Percentiles rank a stretch among this genome's conserved stretches.
phyloP scores from a whole-genome alignment of 1,140 invertebrate genomes.

The Yoshiicerus persimilis region DNA sequence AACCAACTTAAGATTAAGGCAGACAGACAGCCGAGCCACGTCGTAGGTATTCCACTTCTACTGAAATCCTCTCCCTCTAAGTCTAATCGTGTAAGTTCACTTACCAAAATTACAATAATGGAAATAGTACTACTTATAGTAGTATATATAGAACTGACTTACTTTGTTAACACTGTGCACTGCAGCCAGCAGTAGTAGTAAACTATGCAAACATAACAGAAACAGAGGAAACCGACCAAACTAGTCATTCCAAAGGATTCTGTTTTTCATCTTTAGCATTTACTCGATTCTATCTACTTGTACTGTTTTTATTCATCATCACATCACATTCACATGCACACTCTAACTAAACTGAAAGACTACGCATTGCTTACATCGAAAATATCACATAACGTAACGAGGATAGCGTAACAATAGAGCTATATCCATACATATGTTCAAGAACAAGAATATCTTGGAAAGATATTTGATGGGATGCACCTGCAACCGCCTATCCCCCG shows the following conservation, averaged over 20 bases:
- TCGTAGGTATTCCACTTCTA: not conserved
- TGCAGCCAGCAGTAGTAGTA: too few relatives aligned
- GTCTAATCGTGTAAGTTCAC: not conserved
- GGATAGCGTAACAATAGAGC: not conserved
- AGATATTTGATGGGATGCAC: constrained; percentile 13
- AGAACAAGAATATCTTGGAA: too few relatives aligned
- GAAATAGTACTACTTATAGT: not conserved
- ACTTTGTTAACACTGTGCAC: not conserved
- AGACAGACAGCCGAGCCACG: not conserved
- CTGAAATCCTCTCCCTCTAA: not conserved
- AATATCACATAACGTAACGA: not conserved
- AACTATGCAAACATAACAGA: too few relatives aligned
- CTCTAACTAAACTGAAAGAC: not conserved
- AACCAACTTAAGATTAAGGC: not conserved
- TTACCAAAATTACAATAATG: not conserved
- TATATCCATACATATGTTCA: too few relatives aligned
- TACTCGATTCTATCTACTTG: not conserved
- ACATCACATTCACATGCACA: too few relatives aligned
- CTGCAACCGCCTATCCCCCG: constrained; percentile 14
- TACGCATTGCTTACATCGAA: not conserved
- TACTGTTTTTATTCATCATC: not conserved
- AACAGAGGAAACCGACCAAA: not conserved
- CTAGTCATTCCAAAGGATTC: not conserved
- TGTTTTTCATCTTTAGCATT: not conserved
- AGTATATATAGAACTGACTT: not conserved